phyloP scores from a whole-genome alignment of 1,140 invertebrate genomes.

The Halyomorpha halys region DNA sequence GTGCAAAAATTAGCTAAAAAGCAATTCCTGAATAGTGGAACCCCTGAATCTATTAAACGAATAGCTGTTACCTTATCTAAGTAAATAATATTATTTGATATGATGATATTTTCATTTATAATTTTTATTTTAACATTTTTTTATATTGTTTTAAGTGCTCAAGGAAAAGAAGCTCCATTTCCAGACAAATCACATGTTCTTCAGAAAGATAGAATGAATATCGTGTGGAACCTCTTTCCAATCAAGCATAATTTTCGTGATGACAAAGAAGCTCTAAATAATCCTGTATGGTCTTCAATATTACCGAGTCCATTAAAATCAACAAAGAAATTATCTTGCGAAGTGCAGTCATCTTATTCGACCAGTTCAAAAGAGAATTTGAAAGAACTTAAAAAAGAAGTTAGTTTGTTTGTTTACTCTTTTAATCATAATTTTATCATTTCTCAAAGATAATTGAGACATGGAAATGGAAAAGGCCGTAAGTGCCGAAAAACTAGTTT shows the following conservation, averaged over 20 bases:
- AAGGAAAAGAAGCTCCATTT: conserved; percentile 8
- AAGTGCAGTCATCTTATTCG: no score
- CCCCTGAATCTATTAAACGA: neutral
- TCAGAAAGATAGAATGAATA: conserved; percentile 14
- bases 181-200: neutral
- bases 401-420: neutral
- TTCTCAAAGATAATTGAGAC: no score
- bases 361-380: neutral
- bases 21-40: conserved; percentile 3
- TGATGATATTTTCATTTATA: neutral
- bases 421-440: neutral
- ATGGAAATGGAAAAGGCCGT: no score
- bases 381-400: neutral
- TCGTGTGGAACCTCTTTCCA: neutral
- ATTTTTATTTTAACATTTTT: neutral
- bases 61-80: neutral
- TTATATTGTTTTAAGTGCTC: conserved; percentile 2
- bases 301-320: neutral
- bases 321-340: no score
- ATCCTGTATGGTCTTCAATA: neutral
- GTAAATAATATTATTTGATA: neutral
- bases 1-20: conserved; percentile 2
- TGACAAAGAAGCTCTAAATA: neutral
- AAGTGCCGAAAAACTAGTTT: no score
- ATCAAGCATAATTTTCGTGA: neutral